phyloP scores from a whole-genome alignment of 1,140 invertebrate genomes.

The Lordiphosa stackelbergi region DNA sequence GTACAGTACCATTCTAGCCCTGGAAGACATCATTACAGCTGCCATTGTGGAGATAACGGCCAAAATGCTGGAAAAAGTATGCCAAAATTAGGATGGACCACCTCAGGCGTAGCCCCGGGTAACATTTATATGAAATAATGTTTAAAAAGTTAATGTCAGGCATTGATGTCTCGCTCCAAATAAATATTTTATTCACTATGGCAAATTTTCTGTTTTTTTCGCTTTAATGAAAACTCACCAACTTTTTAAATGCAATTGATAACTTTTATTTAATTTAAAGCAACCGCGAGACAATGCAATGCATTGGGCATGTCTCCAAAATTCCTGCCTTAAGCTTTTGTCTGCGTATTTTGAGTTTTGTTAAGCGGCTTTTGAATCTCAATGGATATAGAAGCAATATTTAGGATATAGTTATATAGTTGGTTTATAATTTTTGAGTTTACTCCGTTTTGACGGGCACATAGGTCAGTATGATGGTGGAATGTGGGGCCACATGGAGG shows the following conservation, averaged over 20 bases:
- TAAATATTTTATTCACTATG: no score
- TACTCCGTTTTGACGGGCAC: conserved; percentile 72
- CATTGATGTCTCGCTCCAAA: no score
- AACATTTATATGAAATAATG: no score
- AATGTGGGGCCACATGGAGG: conserved; percentile 74
- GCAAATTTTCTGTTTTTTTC: no score
- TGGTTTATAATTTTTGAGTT: conserved; percentile 1
- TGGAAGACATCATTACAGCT: no score
- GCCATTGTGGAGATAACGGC: no score
- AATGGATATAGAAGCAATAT: conserved; percentile 22
- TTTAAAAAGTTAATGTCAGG: no score
- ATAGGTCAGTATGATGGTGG: conserved; percentile 78
- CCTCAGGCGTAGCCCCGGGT: no score
- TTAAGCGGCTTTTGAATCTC: conserved; percentile 36
- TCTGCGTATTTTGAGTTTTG: conserved; percentile 16
- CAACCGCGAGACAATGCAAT: conserved; percentile 20
- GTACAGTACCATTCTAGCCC: no score
- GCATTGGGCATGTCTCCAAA: not conserved
- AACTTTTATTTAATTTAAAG: conserved; percentile 34
- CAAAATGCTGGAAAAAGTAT: no score
- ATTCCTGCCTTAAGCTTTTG: not conserved
- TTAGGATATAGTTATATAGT: conserved; percentile 6
- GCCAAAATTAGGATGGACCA: no score
- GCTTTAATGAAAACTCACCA: no score
- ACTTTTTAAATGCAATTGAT: conserved; percentile 45